phyloP scores from a whole-genome alignment of 2,888 invertebrate genomes.

The Drepana falcataria region DNA sequence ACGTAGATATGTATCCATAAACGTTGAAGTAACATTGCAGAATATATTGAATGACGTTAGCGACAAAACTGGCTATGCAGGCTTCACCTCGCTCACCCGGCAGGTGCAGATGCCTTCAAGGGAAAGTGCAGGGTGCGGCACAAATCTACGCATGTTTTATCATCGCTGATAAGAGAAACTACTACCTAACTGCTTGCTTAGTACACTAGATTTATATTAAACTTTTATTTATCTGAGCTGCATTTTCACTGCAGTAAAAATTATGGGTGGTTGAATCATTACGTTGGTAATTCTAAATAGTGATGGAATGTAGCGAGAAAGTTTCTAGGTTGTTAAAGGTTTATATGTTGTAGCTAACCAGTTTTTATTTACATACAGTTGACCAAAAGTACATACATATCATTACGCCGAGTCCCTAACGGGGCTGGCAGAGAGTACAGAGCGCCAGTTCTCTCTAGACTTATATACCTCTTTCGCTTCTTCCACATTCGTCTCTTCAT shows the following conservation, averaged over 20 bases:
- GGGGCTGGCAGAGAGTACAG: no score
- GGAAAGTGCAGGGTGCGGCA: constrained; percentile 73
- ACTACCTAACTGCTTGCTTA: constrained; percentile 48
- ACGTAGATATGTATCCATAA: constrained; percentile 52
- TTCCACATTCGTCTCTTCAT: no score
- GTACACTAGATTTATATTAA: constrained; percentile 36
- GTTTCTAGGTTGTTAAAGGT: background rate
- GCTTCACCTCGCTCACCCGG: constrained; percentile 52
- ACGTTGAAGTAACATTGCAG: constrained; percentile 44
- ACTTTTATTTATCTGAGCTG: constrained; percentile 8
- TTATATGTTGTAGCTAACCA: background rate
- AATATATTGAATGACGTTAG: constrained; percentile 53
- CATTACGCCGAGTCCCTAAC: no score
- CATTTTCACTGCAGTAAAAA: background rate
- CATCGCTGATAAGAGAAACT: constrained; percentile 73
- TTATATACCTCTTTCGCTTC: no score
- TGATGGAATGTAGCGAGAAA: background rate
- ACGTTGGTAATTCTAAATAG: background rate
- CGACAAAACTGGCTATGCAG: constrained; percentile 43
- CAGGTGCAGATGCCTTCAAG: constrained; percentile 46
- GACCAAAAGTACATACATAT: background rate
- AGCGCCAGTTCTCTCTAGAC: no score
- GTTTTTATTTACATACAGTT: background rate
- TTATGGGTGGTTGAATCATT: background rate
- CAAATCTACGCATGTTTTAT: constrained; percentile 69